A percentile compares a stretch with the other conserved stretches of the same genome.
Evolutionary conservation across 2,797 vertebrate genomes (phyloP).

Genomic region (Periophthalmus magnuspinnatus): DNA sequence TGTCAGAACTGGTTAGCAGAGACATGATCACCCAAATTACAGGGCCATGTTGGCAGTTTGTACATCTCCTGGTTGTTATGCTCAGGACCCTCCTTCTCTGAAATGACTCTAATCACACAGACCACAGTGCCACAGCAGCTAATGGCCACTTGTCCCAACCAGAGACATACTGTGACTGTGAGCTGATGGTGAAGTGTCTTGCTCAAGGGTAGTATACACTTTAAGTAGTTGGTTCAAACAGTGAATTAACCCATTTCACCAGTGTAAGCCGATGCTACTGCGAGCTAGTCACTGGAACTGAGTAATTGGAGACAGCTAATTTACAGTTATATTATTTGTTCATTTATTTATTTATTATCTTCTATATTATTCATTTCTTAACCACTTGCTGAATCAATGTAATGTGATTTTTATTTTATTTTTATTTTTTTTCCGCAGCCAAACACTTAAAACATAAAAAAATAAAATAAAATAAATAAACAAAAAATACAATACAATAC

Average conservation of each 20-base stretch:
- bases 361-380: no score
- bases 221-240: not conserved
- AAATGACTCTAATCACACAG: conserved; percentile 29
- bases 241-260: not conserved
- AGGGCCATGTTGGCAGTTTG: conserved; percentile 51
- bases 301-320: no score
- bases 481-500: no score
- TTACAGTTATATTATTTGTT: no score
- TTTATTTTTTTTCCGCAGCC: no score
- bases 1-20: conserved; percentile 51
- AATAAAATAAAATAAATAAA: no score
- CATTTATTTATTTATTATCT: no score
- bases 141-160: not conserved
- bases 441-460: no score
- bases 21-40: conserved; percentile 40
- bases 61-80: conserved; percentile 27
- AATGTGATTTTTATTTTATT: no score
- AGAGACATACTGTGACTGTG: not conserved
- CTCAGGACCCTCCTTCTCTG: conserved; percentile 15
- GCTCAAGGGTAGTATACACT: not conserved
- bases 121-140: conserved; percentile 20
- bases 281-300: no score
- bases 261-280: not conserved
- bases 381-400: no score
- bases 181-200: not conserved